Percentiles rank a stretch among this genome's conserved stretches.
phyloP scores from a whole-genome alignment of 1,140 invertebrate genomes.

The Pentalonia nigronervosa region DNA sequence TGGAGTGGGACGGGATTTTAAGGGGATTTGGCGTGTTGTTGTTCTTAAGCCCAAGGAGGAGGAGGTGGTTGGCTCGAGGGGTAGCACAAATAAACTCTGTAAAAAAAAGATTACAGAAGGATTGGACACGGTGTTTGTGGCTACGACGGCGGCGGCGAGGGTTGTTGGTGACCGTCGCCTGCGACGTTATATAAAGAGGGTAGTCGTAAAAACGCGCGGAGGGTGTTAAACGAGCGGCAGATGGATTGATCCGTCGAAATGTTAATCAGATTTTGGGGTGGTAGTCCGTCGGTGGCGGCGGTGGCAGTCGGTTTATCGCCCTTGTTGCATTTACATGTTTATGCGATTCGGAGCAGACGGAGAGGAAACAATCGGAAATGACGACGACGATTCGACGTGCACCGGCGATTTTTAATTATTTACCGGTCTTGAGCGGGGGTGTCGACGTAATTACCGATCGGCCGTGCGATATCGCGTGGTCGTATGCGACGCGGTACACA shows the following conservation, averaged over 20 bases:
- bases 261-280: slow-evolving; percentile 56
- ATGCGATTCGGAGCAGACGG: slow-evolving; percentile 55
- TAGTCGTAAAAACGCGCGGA: background rate
- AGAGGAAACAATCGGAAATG: slow-evolving; percentile 56
- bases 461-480: slow-evolving; percentile 23
- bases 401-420: slow-evolving; percentile 58
- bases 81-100: slow-evolving; percentile 30
- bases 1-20: slow-evolving; percentile 12
- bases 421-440: slow-evolving; percentile 30
- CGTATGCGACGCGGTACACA: background rate
- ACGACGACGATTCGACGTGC: slow-evolving; percentile 54
- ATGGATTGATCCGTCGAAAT: slow-evolving; percentile 58
- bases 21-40: background rate
- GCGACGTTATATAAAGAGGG: background rate
- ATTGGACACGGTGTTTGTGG: slow-evolving; percentile 57
- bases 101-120: slow-evolving; percentile 51
- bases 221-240: slow-evolving; percentile 57
- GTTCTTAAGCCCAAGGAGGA: background rate
- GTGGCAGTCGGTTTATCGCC: slow-evolving; percentile 29
- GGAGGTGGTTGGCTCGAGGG: too few relatives aligned
- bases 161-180: background rate
- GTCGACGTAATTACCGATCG: slow-evolving; percentile 54
- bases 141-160: background rate
- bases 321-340: slow-evolving; percentile 55
- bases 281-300: slow-evolving; percentile 28